Conservation (phyloP, 2,888 invertebrate genomes). For the Alloplasta piceator region DNA sequence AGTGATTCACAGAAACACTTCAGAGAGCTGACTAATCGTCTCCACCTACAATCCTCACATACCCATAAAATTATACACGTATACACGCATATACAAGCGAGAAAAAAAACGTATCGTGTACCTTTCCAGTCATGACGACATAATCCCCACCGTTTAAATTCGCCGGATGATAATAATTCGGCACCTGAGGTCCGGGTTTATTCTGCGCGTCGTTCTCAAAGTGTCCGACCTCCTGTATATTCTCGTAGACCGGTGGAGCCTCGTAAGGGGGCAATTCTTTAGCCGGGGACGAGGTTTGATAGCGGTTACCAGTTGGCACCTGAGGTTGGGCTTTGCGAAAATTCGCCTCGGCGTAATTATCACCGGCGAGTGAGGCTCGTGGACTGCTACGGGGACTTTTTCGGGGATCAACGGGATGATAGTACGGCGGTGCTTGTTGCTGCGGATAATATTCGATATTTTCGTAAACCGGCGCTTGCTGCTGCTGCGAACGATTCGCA, state of each 20-base stretch:
- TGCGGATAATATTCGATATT: slow-evolving; percentile 92
- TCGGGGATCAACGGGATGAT: slow-evolving; percentile 85
- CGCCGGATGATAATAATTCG: slow-evolving; percentile 84
- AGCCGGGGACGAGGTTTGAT: slow-evolving; percentile 85
- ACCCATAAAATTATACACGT: background rate
- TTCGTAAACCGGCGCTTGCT: slow-evolving; percentile 88
- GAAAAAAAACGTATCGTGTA: background rate
- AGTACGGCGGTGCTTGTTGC: slow-evolving; percentile 86
- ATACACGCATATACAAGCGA: background rate
- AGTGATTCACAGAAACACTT: too few relatives aligned
- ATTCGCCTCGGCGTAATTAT: slow-evolving; percentile 83
- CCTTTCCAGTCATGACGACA: slow-evolving; percentile 92
- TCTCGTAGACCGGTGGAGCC: slow-evolving; percentile 87
- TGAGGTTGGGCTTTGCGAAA: slow-evolving; percentile 92
- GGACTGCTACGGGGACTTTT: slow-evolving; percentile 83
- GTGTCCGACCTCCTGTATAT: slow-evolving; percentile 85
- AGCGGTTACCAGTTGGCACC: slow-evolving; percentile 87
- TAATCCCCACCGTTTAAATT: slow-evolving; percentile 91
- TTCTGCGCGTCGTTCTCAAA: slow-evolving; percentile 74
- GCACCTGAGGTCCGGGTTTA: slow-evolving; percentile 84
- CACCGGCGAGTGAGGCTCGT: slow-evolving; percentile 78
- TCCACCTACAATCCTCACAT: background rate
- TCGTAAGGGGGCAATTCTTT: slow-evolving; percentile 85
- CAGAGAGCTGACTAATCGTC: background rate
- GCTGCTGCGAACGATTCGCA: slow-evolving; percentile 67